Evolutionary conservation across 2,797 vertebrate species (phyloP), one percentile per base, ranked within the genome.

Genomic region (Sebastiscus albofasciatus): DNA sequence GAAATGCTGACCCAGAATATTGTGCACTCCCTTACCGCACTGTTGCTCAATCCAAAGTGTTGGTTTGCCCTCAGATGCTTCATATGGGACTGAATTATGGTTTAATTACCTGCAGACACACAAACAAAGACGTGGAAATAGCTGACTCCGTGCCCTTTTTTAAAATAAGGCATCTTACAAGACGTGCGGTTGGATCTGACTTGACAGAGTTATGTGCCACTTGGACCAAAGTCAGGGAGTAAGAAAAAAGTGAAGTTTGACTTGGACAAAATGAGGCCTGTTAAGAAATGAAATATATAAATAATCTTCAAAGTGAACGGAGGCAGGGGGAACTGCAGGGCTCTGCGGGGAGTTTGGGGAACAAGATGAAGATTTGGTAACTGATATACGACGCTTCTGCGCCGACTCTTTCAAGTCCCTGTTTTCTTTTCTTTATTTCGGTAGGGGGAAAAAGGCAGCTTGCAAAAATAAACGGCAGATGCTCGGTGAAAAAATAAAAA

Each of bases 301-400:
- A 94, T 93, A 91, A 89, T 85, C 83, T 93, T 95, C 88, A 95
- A 94, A 95, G 93, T 82, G 75, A 89, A 71, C 29, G 33, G 82
- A 80, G 72, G 77, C 72, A 56, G 65, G 66, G 68, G 74, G 71
- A 83, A 73, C 82, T 66, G 42, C n/a, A 12, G 54, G 76, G 79
- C 84, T 76, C 84, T 5, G 34, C 26, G 55, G 92, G 90, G 88
- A 90, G 84, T 62, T 83, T 52, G 9, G 59, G 82, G 80, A 75
- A 83, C 71, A 81, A 87, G 74, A 62, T 74, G 79, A 76, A 88
- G 83, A 89, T 84, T 64, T 83, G 80, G 79, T 82, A 78, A 67
- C 56, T 87, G 91, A 91, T 90, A 89, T 89, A 88, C 66, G 85
- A 85, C 26, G 79, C 75, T 80, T 80, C 76, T 78, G 77, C 65